Percentiles rank a stretch among this genome's conserved stretches.
phyloP scores from a whole-genome alignment of 2,888 invertebrate species.

The Lasioglossum figueresi region DNA sequence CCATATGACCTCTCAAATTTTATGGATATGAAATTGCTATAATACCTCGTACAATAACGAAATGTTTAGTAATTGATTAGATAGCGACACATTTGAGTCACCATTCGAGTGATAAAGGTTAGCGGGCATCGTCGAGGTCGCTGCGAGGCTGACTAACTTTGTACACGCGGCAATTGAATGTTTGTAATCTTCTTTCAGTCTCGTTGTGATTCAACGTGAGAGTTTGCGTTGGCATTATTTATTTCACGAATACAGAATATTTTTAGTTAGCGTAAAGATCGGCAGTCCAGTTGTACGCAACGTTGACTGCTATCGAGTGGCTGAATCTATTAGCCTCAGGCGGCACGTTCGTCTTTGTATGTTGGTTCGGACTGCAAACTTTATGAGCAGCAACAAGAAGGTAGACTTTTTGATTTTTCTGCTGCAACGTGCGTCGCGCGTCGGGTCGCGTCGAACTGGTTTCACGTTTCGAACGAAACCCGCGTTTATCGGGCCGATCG shows the following conservation, averaged over 20 bases:
- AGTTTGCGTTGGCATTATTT: too few relatives aligned
- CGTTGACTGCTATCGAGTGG: not conserved
- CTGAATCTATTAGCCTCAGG: not conserved
- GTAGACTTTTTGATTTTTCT: not conserved
- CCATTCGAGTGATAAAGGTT: too few relatives aligned
- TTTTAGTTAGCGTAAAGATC: not conserved
- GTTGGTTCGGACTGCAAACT: not conserved
- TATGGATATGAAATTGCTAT: too few relatives aligned
- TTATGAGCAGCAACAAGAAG: too few relatives aligned
- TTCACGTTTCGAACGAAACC: conserved; percentile 52
- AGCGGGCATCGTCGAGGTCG: not conserved
- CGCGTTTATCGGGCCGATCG: conserved; percentile 44
- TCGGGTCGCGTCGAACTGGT: conserved; percentile 43
- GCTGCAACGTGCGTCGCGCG: not conserved
- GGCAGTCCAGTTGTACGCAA: not conserved
- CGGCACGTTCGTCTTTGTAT: not conserved
- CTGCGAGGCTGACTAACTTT: not conserved
- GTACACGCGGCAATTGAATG: not conserved
- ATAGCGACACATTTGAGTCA: too few relatives aligned
- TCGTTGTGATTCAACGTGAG: too few relatives aligned
- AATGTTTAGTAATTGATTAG: too few relatives aligned
- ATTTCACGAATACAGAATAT: too few relatives aligned
- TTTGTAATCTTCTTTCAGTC: not conserved
- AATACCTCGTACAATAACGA: too few relatives aligned
- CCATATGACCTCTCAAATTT: too few relatives aligned